Evolutionary conservation across 2,113 vertebrate species (phyloP).

Genomic region (Salvelinus alpinus): DNA sequence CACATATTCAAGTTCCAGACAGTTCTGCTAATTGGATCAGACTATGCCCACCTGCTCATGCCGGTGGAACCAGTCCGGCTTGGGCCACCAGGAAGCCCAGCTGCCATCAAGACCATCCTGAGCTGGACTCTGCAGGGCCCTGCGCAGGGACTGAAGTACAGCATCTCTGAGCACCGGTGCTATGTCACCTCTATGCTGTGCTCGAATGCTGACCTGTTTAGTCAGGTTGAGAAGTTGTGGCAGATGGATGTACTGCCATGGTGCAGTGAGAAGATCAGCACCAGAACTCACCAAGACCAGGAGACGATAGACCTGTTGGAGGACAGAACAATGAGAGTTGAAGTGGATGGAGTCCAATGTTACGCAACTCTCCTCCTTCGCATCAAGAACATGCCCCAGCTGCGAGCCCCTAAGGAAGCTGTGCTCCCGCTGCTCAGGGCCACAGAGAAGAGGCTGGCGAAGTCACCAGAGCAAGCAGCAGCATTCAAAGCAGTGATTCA

Average conservation of each 20-base stretch:
- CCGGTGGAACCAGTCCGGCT: constrained; percentile 18
- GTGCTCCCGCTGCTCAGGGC: constrained; percentile 10
- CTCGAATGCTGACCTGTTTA: neutral
- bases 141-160: neutral
- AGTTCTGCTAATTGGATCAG: constrained; percentile 16
- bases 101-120: neutral
- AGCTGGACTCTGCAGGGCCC: constrained; percentile 6
- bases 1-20: neutral
- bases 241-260: constrained; percentile 10
- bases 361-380: constrained; percentile 7
- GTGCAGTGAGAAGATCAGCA: neutral
- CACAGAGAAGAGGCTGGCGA: constrained; percentile 3
- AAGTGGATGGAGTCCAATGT: neutral
- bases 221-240: constrained; percentile 7
- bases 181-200: neutral
- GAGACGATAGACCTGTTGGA: constrained; percentile 3
- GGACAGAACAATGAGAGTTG: neutral
- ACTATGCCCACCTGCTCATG: constrained; percentile 11
- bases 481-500: constrained; percentile 7
- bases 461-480: constrained; percentile 3
- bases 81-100: constrained; percentile 15
- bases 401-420: constrained; percentile 3
- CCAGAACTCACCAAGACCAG: neutral
- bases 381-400: neutral
- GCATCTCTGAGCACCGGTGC: neutral